Conservation (phyloP, 2,797 vertebrate genomes). For the Parambassis ranga region DNA sequence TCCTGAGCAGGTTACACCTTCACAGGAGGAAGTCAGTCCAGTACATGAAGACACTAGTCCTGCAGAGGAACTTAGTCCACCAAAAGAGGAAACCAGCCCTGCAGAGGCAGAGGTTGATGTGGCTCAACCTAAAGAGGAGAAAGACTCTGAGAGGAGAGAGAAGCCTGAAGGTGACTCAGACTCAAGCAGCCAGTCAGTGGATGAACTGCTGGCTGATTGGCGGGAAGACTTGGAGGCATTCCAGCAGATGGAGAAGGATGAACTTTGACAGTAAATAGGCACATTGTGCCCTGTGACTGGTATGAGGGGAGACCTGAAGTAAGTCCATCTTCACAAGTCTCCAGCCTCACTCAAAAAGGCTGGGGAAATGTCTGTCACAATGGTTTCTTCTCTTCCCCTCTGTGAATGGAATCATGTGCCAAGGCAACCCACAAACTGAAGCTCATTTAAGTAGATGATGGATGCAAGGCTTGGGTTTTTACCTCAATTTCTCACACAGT, state of each 20-base stretch:
- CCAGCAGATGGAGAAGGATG: constrained; percentile 98
- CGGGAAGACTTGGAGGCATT: constrained; percentile 98
- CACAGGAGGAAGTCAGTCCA: constrained; percentile 37
- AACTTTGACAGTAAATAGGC: constrained; percentile 86
- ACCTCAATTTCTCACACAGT: constrained; percentile 49
- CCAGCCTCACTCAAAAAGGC: constrained; percentile 31
- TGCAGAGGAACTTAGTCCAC: constrained; percentile 22
- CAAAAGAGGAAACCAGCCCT: constrained; percentile 24
- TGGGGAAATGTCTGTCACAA: constrained; percentile 6
- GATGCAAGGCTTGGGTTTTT: constrained; percentile 40
- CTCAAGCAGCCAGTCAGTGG: constrained; percentile 83
- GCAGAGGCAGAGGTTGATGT: background rate
- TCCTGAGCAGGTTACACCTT: constrained; percentile 36
- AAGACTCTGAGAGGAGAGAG: constrained; percentile 69
- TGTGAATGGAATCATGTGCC: constrained; percentile 34
- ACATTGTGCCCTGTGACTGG: constrained; percentile 34
- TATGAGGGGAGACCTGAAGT: constrained; percentile 4
- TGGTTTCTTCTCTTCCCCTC: constrained; percentile 27
- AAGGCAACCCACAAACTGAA: constrained; percentile 38
- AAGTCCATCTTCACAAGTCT: constrained; percentile 12
- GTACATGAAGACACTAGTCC: constrained; percentile 29
- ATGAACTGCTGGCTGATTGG: constrained; percentile 96
- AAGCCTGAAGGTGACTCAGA: constrained; percentile 75
- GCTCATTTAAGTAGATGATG: constrained; percentile 22
- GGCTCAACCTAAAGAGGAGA: constrained; percentile 31